Evolutionary conservation across 2,797 vertebrate species (phyloP), one percentile per base, ranked within the genome.

Genomic region (Sphenodon punctatus): DNA sequence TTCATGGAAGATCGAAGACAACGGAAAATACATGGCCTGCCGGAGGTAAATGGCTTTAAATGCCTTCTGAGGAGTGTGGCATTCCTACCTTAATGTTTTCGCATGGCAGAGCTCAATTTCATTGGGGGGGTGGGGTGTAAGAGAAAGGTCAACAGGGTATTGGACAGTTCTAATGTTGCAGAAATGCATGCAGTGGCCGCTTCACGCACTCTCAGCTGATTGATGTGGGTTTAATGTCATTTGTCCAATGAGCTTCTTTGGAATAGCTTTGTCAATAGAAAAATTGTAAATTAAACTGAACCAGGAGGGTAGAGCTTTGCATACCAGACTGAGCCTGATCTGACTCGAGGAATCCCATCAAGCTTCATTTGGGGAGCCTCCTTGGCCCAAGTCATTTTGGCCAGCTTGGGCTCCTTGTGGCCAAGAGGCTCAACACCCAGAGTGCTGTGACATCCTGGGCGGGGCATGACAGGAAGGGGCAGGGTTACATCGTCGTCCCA

Each of bases 1-100:
- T 99, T 98, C 93, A 99, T 99, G 99, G 90, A 94, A 66, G 96
- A 98, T 86, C 96, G 99, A 80, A 96, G 98, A 45, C 97, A 99
- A 84, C 96, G 98, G 80, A 96, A 97, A 60, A 96, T 99, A 90
- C 97, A 97, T 77, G 99, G 99, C 88, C 95, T 98, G 86, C 97
- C 98, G 53, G 99, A 99, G 96, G 99, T 99, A 93, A 93, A 90
- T 85, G 58, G 73, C 75, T 88, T 88, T 91, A 86, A 53, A 10
- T 67, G 25, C 56, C 48, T 64, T 32, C 15, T 49, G 67, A 67
- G 82, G 82, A 85, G 88, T 86, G 55, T 55, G 80, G 60, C 75
- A 32, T 88, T 80, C 67, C 58, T 63, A 39, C 72, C 65, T 43
- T 59, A 75, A 59, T 82, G 59, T 66, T 66, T 41, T 9, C 13